Evolutionary conservation across 1,140 invertebrate species (phyloP).

Genomic region (Hypsibius dujardini): DNA sequence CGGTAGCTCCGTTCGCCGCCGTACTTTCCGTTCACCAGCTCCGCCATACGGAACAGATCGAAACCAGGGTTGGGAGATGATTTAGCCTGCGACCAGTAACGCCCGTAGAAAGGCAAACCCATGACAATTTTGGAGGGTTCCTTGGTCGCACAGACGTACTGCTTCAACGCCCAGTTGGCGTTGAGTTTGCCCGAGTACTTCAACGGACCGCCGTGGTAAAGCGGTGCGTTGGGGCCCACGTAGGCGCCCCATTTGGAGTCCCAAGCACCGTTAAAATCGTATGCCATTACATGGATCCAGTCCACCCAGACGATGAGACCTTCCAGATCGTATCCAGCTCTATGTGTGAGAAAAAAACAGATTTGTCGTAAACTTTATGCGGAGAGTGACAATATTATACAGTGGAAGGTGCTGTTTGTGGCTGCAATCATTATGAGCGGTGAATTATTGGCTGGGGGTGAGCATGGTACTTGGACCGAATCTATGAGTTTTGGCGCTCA

Average conservation of each 20-base stretch:
- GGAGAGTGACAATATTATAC: too few species aligned
- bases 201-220: constrained; percentile 28
- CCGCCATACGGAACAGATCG: background rate
- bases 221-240: constrained; percentile 32
- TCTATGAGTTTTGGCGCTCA: too few species aligned
- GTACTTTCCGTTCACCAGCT: background rate
- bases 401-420: too few species aligned
- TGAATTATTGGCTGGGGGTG: too few species aligned
- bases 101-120: constrained; percentile 29
- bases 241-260: constrained; percentile 33
- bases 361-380: too few species aligned
- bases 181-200: constrained; percentile 29
- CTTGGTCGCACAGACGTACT: constrained; percentile 27
- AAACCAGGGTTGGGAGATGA: background rate
- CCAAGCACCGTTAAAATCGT: constrained; percentile 36
- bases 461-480: too few species aligned
- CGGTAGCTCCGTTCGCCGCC: background rate
- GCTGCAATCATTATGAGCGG: too few species aligned
- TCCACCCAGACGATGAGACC: constrained; percentile 18
- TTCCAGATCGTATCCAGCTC: too few species aligned
- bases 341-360: too few species aligned
- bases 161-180: constrained; percentile 29
- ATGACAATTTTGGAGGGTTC: constrained; percentile 27
- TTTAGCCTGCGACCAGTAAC: constrained; percentile 26
- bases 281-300: constrained; percentile 32